Evolutionary conservation across 2,888 invertebrate species (phyloP).

Genomic region (Apodemia duryi): DNA sequence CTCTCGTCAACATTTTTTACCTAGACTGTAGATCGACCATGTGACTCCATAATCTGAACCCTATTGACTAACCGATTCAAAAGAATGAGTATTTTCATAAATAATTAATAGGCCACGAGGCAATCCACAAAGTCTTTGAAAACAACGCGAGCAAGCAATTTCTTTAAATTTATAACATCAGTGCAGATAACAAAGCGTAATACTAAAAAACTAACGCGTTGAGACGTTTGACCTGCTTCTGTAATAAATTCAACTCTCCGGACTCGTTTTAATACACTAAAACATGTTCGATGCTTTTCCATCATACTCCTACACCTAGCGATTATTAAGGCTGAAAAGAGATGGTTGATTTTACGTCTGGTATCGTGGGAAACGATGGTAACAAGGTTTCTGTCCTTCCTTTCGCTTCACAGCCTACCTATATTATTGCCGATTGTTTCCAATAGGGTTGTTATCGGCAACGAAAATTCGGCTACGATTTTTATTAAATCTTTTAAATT

Average conservation of each 20-base stretch:
- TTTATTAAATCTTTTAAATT: background rate
- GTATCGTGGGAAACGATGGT: slow-evolving; percentile 64
- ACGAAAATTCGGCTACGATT: background rate
- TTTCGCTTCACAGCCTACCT: slow-evolving; percentile 50
- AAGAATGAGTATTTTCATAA: too few relatives aligned
- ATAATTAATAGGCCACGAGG: too few relatives aligned
- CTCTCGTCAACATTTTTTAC: too few relatives aligned
- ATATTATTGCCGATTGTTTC: slow-evolving; percentile 54
- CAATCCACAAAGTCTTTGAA: too few relatives aligned
- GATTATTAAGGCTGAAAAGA: slow-evolving; percentile 37
- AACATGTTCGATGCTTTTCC: slow-evolving; percentile 20
- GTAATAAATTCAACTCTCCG: slow-evolving; percentile 11
- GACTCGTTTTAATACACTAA: slow-evolving; percentile 31
- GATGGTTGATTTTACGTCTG: slow-evolving; percentile 36
- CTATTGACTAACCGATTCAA: too few relatives aligned
- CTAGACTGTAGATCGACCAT: too few relatives aligned
- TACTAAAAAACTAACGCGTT: background rate
- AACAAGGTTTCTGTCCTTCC: slow-evolving; percentile 62
- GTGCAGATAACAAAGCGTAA: background rate
- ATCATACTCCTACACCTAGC: slow-evolving; percentile 23
- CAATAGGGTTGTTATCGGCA: slow-evolving; percentile 18
- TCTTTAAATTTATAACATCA: background rate
- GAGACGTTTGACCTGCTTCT: slow-evolving; percentile 14
- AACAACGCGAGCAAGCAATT: background rate
- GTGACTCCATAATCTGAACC: too few relatives aligned